Evolutionary conservation across 2,113 vertebrate genomes (phyloP), one percentile per base, ranked within the genome.

Genomic region (Elephas maximus): DNA sequence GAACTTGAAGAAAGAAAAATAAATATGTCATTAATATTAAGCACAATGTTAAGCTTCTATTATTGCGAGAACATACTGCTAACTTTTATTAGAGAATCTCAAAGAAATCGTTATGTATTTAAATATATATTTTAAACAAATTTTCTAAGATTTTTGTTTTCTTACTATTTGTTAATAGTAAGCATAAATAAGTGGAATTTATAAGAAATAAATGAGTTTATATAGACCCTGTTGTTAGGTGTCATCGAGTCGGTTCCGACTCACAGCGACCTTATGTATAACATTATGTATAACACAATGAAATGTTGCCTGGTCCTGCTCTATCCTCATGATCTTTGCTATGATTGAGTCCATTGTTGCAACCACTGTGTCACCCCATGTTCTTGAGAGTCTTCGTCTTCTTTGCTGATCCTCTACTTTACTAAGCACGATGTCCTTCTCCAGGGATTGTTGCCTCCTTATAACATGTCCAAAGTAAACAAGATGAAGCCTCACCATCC

Each of bases 1-100:
- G 18, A 63, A 45, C 28, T 83, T 92, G 41, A 92, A 93, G 65
- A 85, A 87, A 95, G 37, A 53, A 63, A 44, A 41, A 24, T 67
- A 83, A 77, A 8, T 45, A 79, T 65, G 48, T 33, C 60, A 82
- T 28, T 26, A 69, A 62, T 67, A 93, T 80, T n/a, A 92, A 90
- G 65, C 11, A 60, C 4, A 76, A 63, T 37, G 14, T 74, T 86
- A 51, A 3, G 17, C 41, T 82, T 91, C 84, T 80, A 53, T n/a
- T 84, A 14, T 30, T 76, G 33, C 79, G 24, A 3, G 5, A 69
- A 62, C 78, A 77, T 86, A 53, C n/a, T 83, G 30, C 4, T 5
- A 78, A 67, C 5, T 79, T 71, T 20, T 76, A 37, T 71, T 44
- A 79, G 60, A 93, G 3, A 83, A 65, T 93, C 18, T 89, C 21